phyloP scores from a whole-genome alignment of 2,888 invertebrate species.

The Piscicola geometra region DNA sequence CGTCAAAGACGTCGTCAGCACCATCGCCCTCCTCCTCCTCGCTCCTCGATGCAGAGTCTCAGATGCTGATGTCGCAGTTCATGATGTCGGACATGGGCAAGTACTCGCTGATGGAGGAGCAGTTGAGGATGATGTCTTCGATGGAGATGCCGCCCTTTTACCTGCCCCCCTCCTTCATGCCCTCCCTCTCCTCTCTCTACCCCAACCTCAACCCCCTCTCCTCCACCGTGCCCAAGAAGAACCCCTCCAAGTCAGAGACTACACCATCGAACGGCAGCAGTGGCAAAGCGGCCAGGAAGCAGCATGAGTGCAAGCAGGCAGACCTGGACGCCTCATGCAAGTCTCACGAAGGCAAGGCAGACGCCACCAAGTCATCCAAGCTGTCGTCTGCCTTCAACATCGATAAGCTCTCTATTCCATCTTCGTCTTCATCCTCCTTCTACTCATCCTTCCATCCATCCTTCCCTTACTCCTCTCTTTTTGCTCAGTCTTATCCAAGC shows the following conservation, averaged over 20 bases:
- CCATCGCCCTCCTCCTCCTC: constrained; percentile 5
- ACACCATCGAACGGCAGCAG: neutral
- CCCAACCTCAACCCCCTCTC: constrained; percentile 1
- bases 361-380: neutral
- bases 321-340: neutral
- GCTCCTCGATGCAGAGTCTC: constrained; percentile 5
- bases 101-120: constrained; percentile 29
- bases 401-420: constrained; percentile 19
- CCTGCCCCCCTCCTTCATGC: constrained; percentile 17
- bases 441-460: neutral
- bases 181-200: neutral
- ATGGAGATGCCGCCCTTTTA: constrained; percentile 31
- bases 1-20: neutral
- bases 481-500: neutral
- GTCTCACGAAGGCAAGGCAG: constrained; percentile 2
- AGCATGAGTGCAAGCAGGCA: neutral
- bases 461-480: constrained; percentile 8
- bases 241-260: neutral
- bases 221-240: neutral
- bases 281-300: neutral
- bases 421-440: neutral
- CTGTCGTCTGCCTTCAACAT: constrained; percentile 32
- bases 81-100: neutral
- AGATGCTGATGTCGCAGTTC: constrained; percentile 20
- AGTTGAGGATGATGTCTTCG: constrained; percentile 31